Conservation (phyloP, 2,113 vertebrate species). For the Perca schrenkii region DNA sequence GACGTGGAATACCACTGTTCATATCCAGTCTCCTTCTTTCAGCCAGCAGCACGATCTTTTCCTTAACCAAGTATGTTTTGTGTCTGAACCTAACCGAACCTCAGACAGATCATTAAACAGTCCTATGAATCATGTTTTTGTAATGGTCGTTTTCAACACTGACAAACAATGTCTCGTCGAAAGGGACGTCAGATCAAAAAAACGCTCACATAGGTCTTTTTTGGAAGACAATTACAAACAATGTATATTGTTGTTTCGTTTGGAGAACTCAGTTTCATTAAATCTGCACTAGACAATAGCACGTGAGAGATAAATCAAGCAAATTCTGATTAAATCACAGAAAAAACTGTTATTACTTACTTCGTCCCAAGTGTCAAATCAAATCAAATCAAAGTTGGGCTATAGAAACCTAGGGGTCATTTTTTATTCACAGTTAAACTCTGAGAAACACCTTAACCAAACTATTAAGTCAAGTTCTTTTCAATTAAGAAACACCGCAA, state of each 20-base stretch:
- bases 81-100: background rate
- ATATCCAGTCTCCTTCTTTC: background rate
- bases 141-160: too few relatives aligned
- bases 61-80: background rate
- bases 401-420: background rate
- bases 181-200: too few relatives aligned
- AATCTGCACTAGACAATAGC: background rate
- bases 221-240: too few relatives aligned
- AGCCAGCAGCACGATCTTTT: background rate
- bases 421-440: background rate
- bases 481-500: background rate
- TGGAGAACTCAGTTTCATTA: background rate
- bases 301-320: too few relatives aligned
- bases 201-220: too few relatives aligned
- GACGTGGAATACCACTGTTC: background rate
- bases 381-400: background rate
- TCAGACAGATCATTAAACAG: too few relatives aligned
- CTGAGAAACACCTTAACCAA: background rate
- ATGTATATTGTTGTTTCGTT: too few relatives aligned
- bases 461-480: background rate
- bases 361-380: background rate
- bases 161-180: too few relatives aligned
- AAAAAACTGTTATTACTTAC: background rate
- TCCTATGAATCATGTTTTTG: too few relatives aligned
- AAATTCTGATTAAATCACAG: background rate